Evolutionary conservation across 2,797 vertebrate species (phyloP), one percentile per base, ranked within the genome.

Genomic region (Sebastes hubbsi): DNA sequence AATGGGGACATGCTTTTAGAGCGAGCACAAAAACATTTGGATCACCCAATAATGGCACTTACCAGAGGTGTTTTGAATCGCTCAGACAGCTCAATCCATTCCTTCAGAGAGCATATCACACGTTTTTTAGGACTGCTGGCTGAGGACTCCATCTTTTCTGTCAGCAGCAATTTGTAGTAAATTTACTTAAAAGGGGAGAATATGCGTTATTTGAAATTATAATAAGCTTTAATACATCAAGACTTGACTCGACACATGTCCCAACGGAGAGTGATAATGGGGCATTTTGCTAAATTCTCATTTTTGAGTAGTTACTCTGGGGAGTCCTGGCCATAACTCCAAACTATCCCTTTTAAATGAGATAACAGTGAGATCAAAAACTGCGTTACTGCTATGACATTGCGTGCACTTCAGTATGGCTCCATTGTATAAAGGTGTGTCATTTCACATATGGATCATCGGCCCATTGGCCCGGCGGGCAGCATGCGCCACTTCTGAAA

Each of bases 381-480:
- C 58, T 71, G 27, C 56, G 65, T 85, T 67, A 77, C 64, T 29
- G 49, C 77, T 69, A 59, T 72, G 55, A 72, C 52, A 73, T 63
- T 24, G 70, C 60, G 46, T 78, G 65, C 68, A 25, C 75, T 78
- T 24, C 61, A 76, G 24, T 72, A 69, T 74, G 52, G 59, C 69
- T 65, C 14, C 2, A 72, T 62, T 34, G 75, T 84, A 71, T 77
- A 84, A 92, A 91, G 79, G 82, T 88, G 80, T 74, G 75, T 82
- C 86, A 88, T 91, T 87, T 82, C 81, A 88, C 87, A 89, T 89
- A 88, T 87, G 91, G 82, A 86, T 91, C 84, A 85, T 90, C 67
- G 86, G 79, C 86, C 86, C 84, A 84, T 87, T 77, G 86, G 89
- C 85, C 91, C 82, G 67, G 83, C 65, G 86, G 89, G 90, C 70